Conservation (phyloP, 2,888 invertebrate genomes). For the Drosophila infuscata region DNA sequence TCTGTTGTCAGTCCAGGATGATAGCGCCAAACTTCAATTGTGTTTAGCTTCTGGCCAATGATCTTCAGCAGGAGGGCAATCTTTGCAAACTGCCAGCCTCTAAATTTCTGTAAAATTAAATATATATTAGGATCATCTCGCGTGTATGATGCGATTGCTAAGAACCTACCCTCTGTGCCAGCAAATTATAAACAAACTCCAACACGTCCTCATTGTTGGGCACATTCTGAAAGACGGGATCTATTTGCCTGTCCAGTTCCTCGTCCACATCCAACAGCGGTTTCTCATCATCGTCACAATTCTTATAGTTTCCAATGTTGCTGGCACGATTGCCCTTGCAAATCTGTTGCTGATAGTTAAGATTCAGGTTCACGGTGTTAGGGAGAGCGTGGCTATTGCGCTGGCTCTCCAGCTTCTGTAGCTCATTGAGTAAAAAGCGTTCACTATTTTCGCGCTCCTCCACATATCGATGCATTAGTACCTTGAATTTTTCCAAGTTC, state of each 20-base stretch:
- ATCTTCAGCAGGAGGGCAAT: constrained; percentile 79
- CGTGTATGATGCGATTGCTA: no score
- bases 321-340: constrained; percentile 83
- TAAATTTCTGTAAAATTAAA: constrained; percentile 62
- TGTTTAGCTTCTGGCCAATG: constrained; percentile 80
- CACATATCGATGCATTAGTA: constrained; percentile 75
- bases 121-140: not conserved
- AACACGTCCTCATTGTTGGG: constrained; percentile 78
- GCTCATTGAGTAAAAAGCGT: constrained; percentile 69
- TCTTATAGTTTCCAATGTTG: constrained; percentile 81
- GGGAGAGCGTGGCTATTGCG: constrained; percentile 70
- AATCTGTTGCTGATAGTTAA: constrained; percentile 77
- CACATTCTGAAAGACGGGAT: constrained; percentile 81
- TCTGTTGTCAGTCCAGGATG: constrained; percentile 80
- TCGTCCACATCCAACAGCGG: constrained; percentile 54
- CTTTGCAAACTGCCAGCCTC: constrained; percentile 83
- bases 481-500: constrained; percentile 69
- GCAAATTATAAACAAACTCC: constrained; percentile 72
- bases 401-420: constrained; percentile 73
- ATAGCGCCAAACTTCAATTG: constrained; percentile 82
- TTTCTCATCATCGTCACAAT: constrained; percentile 72
- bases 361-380: constrained; percentile 59
- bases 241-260: constrained; percentile 68
- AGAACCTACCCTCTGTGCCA: constrained; percentile 70
- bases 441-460: constrained; percentile 80